Percentiles rank a stretch among this genome's conserved stretches.
Conservation (phyloP, 2,113 vertebrate species). For the Electrona antarctica region DNA sequence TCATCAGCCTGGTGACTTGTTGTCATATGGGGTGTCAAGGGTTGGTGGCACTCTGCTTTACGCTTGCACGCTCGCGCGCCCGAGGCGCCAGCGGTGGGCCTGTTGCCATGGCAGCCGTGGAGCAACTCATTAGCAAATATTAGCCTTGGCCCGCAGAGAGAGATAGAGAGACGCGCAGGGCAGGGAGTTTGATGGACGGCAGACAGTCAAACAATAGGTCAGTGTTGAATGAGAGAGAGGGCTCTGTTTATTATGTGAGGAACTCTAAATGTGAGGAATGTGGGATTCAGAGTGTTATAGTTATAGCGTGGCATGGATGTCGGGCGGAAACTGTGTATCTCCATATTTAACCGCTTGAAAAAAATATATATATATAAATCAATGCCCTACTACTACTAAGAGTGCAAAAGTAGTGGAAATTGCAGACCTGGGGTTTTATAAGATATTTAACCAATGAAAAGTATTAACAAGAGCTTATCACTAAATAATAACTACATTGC, state of each 20-base stretch:
- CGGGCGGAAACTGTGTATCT: too few species aligned
- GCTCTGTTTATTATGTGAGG: neutral
- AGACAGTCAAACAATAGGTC: conserved; percentile 42
- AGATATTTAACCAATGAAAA: too few species aligned
- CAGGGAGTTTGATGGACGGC: conserved; percentile 50
- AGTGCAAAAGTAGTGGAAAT: too few species aligned
- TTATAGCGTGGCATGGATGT: neutral
- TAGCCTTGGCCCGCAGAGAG: conserved; percentile 21
- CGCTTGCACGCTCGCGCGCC: conserved; percentile 17
- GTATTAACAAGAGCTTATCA: too few species aligned
- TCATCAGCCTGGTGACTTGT: conserved; percentile 47
- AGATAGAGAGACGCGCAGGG: neutral
- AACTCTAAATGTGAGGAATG: conserved; percentile 22
- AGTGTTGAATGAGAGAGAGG: conserved; percentile 6
- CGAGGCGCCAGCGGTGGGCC: conserved; percentile 39
- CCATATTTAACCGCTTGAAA: too few species aligned
- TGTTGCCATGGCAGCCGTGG: conserved; percentile 67
- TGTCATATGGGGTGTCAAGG: conserved; percentile 59
- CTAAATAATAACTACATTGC: too few species aligned
- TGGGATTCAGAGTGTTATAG: conserved; percentile 8
- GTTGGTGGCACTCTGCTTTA: conserved; percentile 46
- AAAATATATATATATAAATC: too few species aligned
- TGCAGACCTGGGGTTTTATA: too few species aligned
- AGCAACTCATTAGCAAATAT: conserved; percentile 65
- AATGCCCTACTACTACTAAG: too few species aligned